phyloP scores from a whole-genome alignment of 2,113 vertebrate genomes.

The rat (Rattus norvegicus) region DNA sequence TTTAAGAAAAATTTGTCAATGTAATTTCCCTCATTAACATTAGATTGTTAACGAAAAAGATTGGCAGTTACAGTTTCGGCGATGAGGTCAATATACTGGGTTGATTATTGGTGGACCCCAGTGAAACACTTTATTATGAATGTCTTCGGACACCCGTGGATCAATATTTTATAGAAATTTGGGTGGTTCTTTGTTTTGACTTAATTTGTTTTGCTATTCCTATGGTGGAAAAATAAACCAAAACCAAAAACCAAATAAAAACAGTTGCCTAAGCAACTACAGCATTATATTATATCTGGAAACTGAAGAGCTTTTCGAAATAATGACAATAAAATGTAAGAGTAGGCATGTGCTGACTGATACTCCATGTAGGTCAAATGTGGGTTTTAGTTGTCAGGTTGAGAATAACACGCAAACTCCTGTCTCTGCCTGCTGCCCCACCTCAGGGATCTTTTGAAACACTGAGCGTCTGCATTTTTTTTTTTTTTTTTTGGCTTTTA shows the following conservation, averaged over 20 bases:
- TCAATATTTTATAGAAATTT: conserved; percentile 82
- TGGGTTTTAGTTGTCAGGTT: conserved; percentile 64
- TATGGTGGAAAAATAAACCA: conserved; percentile 64
- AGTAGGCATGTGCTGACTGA: conserved; percentile 59
- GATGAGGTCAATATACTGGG: background rate
- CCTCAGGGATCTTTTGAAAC: background rate
- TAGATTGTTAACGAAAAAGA: conserved; percentile 15
- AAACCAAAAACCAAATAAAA: conserved; percentile 58
- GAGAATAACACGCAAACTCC: conserved; percentile 61
- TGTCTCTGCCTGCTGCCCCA: background rate
- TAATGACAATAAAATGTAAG: background rate
- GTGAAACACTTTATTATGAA: conserved; percentile 69
- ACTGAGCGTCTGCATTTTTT: background rate
- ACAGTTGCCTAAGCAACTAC: conserved; percentile 87
- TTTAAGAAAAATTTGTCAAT: background rate
- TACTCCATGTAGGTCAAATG: conserved; percentile 68
- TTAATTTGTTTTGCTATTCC: conserved; percentile 87
- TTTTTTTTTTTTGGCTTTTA: background rate
- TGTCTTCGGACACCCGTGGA: conserved; percentile 71
- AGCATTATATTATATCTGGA: conserved; percentile 86
- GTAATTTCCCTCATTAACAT: conserved; percentile 17
- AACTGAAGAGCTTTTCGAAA: conserved; percentile 81
- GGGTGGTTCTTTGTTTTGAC: conserved; percentile 75
- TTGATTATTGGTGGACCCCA: conserved; percentile 47
- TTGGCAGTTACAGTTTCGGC: background rate